Percentiles rank a stretch among this genome's conserved stretches.
Conservation (phyloP, 2,888 invertebrate genomes). For the Gastrophysa polygoni region DNA sequence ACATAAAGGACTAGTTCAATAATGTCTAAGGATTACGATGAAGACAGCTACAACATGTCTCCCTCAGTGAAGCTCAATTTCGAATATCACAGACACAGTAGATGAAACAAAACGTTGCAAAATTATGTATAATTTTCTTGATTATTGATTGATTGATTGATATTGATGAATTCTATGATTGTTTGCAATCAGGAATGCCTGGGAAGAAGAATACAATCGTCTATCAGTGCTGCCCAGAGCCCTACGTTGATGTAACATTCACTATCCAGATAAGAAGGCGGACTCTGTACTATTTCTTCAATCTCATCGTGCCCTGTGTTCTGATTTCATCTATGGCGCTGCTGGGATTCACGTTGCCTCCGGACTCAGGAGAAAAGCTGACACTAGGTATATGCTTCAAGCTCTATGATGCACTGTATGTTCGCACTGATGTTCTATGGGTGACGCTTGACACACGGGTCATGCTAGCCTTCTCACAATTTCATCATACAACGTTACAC, state of each 20-base stretch:
- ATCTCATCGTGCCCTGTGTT: conserved; percentile 98
- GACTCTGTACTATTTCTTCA: conserved; percentile 98
- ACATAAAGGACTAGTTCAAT: too few relatives aligned
- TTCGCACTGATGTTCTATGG: conserved; percentile 50
- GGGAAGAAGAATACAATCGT: conserved; percentile 89
- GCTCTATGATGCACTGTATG: conserved; percentile 39
- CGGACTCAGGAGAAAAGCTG: conserved; percentile 96
- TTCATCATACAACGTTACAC: conserved; percentile 11
- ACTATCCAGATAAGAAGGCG: conserved; percentile 94
- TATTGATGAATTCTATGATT: conserved; percentile 50
- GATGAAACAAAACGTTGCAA: too few relatives aligned
- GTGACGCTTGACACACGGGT: conserved; percentile 34
- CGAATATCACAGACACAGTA: too few relatives aligned
- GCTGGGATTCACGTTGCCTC: conserved; percentile 96
- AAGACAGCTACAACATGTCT: too few relatives aligned
- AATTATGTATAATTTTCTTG: too few relatives aligned
- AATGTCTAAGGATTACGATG: too few relatives aligned
- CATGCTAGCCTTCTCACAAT: conserved; percentile 24
- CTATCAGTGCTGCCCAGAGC: conserved; percentile 93
- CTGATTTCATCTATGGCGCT: conserved; percentile 98
- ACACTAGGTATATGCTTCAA: conserved; percentile 76
- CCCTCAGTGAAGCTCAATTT: too few relatives aligned
- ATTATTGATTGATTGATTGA: neutral
- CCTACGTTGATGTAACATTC: conserved; percentile 95
- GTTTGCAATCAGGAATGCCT: conserved; percentile 95